Evolutionary conservation across 2,888 invertebrate species (phyloP).

Genomic region (Lasioglossum lativentre): DNA sequence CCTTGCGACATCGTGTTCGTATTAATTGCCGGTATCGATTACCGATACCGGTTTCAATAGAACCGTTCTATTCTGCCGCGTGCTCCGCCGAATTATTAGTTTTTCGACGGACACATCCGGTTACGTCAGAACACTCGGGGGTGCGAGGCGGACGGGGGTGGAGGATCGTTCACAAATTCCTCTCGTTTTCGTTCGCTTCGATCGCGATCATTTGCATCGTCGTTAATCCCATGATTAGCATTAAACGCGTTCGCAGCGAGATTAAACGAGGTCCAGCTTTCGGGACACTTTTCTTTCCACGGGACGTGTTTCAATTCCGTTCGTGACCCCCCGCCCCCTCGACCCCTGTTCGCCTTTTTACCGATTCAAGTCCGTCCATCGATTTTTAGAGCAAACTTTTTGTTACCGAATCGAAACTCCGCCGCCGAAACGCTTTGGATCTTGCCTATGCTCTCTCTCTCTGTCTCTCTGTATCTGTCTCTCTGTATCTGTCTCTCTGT

Average conservation of each 20-base stretch:
- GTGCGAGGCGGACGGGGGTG: neutral
- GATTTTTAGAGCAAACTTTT: constrained; percentile 1
- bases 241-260: constrained; percentile 31
- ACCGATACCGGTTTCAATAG: constrained; percentile 34
- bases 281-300: constrained; percentile 30
- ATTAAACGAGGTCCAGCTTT: constrained; percentile 25
- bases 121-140: neutral
- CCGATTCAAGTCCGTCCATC: constrained; percentile 10
- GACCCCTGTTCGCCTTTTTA: constrained; percentile 2
- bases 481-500: no score
- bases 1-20: constrained; percentile 36
- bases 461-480: no score
- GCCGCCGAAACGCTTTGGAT: neutral
- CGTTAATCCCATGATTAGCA: constrained; percentile 49
- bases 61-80: constrained; percentile 8
- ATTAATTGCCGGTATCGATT: constrained; percentile 52
- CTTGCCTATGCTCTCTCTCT: no score
- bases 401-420: no score
- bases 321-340: neutral
- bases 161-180: constrained; percentile 39
- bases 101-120: constrained; percentile 8
- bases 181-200: constrained; percentile 11
- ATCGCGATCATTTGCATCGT: constrained; percentile 5
- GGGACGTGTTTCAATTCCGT: neutral
- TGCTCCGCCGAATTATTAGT: constrained; percentile 25